Base-by-base conservation (phyloP, 2,888 invertebrate genomes). In the Drosophila putrida region DNA sequence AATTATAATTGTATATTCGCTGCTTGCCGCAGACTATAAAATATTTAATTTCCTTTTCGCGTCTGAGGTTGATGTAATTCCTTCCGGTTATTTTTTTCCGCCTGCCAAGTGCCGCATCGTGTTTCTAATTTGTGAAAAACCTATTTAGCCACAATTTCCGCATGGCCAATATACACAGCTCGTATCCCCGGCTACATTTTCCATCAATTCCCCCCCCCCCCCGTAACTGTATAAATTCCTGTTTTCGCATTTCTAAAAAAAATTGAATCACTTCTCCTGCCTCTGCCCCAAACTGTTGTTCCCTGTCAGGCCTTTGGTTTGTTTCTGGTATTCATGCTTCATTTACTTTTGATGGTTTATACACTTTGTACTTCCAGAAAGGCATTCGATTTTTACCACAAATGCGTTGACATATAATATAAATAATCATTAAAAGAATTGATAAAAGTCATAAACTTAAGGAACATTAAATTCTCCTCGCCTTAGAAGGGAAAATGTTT, bases 1-100 rank as follows among this genome's bases (percentile, higher is more conserved):
- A 78, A 88, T 88, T 87, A 85, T 89, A 80, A 80, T 89, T 89
- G 70, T 81, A 57, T 71, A 47, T 47, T 58, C 47, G 47, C 63
- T 71, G 71, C 75, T 57, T 47, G 50, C 83, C 90, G 80, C 87
- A 80, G 71, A 80, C 84, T 81, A 82, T 82, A 79, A 87, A 90
- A 87, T 90, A 87, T 87, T 87, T 90, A 87, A 87, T 87, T 87
- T 87, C 87, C 87, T 87, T 53, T 62, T 59, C 75, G 75, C 71
- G 36, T 64, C 70, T 78, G 82, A 82, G 53, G 53, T 80, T 61
- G 71, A 71, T 77, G 80, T 90, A 89, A 87, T 89, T 90, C 90
- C 88, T 82, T 87, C 90, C 86, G 90, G 88, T 72, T 85, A 80
- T 78, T 85, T 43, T 54, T 33, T 49, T 44, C 10, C 35, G 44